These are phyloP conservation scores for Sebastes hopkinsi DNA, from an alignment of 2,797 vertebrate genomes.

Conservation along the genomic window DNA sequence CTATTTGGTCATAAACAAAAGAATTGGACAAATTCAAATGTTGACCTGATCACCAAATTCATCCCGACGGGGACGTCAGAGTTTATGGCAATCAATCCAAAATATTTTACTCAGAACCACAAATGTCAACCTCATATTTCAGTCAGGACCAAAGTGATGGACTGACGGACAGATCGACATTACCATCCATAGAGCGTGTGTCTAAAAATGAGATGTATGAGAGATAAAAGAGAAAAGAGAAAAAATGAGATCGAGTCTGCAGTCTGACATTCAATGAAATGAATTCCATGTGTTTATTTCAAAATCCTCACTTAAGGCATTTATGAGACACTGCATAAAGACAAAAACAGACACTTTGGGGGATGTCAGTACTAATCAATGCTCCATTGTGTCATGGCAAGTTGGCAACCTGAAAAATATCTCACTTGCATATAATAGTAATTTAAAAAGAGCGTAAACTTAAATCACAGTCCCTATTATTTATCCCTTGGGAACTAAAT, in stretches of 20 bases:
- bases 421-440: slow-evolving; percentile 79
- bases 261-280: slow-evolving; percentile 67
- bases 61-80: fast-evolving
- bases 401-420: slow-evolving; percentile 75
- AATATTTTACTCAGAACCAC: no score
- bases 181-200: not conserved
- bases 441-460: slow-evolving; percentile 50
- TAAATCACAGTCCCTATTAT: slow-evolving; percentile 59
- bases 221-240: not conserved
- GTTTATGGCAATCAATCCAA: not conserved
- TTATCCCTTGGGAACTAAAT: slow-evolving; percentile 51
- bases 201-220: not conserved
- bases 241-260: slow-evolving; percentile 18
- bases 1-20: no score
- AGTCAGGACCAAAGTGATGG: not conserved
- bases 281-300: slow-evolving; percentile 78
- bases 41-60: no score
- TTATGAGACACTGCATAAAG: slow-evolving; percentile 85
- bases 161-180: no score
- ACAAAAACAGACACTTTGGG: slow-evolving; percentile 73
- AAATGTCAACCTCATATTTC: not conserved
- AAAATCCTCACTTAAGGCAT: slow-evolving; percentile 85
- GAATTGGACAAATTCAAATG: no score
- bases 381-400: slow-evolving; percentile 58
- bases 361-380: slow-evolving; percentile 60